phyloP scores from a whole-genome alignment of 2,113 vertebrate species.

The Chloropsis hardwickii region DNA sequence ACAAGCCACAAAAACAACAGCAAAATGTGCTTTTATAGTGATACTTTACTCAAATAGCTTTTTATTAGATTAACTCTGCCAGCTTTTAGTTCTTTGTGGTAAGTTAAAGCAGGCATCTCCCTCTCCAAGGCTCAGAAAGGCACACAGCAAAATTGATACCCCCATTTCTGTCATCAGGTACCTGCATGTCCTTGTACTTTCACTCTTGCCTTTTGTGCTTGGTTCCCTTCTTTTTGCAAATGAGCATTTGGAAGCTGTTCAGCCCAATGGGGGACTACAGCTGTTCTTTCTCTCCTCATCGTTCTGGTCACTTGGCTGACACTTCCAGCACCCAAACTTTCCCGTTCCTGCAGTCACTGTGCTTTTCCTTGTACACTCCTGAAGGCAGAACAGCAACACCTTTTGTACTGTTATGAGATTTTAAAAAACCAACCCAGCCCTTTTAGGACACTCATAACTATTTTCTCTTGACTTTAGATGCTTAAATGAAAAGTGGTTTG shows the following conservation, averaged over 20 bases:
- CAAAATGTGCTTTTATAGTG: neutral
- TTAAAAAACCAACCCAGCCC: accelerated
- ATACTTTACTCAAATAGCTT: neutral
- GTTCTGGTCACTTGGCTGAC: slow-evolving; percentile 3
- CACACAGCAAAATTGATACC: neutral
- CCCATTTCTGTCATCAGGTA: accelerated
- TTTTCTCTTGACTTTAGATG: neutral
- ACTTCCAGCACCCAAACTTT: neutral
- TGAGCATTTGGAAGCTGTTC: neutral
- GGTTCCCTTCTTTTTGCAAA: neutral
- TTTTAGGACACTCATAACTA: neutral
- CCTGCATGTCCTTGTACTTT: neutral
- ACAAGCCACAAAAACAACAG: neutral
- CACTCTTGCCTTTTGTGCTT: neutral
- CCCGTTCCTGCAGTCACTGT: neutral
- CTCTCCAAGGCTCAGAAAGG: neutral
- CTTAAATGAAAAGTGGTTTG: neutral
- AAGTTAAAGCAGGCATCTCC: neutral
- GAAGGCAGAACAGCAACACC: neutral
- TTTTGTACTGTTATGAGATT: neutral
- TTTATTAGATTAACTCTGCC: neutral
- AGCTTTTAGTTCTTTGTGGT: neutral
- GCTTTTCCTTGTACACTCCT: neutral
- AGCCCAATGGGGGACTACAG: neutral
- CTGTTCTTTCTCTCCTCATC: neutral